Base-by-base conservation (phyloP, 2,888 invertebrate genomes). In the Dioctria linearis region DNA sequence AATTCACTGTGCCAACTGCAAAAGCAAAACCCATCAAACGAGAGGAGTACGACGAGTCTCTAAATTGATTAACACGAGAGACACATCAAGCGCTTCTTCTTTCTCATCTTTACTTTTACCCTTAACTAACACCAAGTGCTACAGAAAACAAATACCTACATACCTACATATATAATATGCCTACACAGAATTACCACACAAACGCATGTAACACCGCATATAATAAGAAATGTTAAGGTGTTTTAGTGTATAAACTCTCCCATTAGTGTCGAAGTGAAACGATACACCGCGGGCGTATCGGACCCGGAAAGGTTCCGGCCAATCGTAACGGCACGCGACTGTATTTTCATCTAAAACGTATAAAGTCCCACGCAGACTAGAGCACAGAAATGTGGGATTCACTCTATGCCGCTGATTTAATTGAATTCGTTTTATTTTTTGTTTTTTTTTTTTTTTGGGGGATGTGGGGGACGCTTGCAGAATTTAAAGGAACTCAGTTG, bases 241-340 rank as follows among this genome's bases (percentile, higher is more conserved):
- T 42, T 66, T n/a, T 40, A 9, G 8, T 40, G 39, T 25, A 51
- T 51, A 37, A 49, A 49, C 67, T 49, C 67, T 42, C 37, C 25
- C 57, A 13, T 40, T 3, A 59, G 57, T 57, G 63, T n/a, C 11
- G 66, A 25, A 78, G 54, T 66, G 65, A 78, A 78, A 78, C 66
- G 78, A 51, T 66, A 78, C 66, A 78, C 66, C 42, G 39, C 65
- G 78, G 78, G 78, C 78, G 78, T 78, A 78, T 49, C 78, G 78
- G 66, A 63, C 78, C 78, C 78, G 78, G 78, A 78, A 78, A 78
- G 54, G 78, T 78, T 78, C 78, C 78, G 78, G 78, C 78, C 78
- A 78, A 78, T 78, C 78, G 78, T 78, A 78, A 78, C 78, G 78
- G 66, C 66, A 78, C 78, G 78, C 78, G 78, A 78, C 78, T 76